Percentiles rank a stretch among this genome's conserved stretches.
phyloP scores from a whole-genome alignment of 2,888 invertebrate genomes.

The Smittia aterrima region DNA sequence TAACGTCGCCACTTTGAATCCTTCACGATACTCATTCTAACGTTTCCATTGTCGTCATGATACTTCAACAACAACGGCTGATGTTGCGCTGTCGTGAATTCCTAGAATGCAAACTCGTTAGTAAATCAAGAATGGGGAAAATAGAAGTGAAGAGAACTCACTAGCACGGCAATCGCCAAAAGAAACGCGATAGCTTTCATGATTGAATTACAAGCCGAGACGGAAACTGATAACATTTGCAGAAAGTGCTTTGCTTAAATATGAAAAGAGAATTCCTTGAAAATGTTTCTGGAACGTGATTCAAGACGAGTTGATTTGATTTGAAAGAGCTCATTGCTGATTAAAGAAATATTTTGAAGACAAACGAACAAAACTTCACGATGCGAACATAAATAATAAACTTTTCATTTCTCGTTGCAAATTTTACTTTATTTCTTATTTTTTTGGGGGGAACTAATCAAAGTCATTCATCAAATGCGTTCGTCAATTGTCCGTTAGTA shows the following conservation, averaged over 20 bases:
- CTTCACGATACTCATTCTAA: conserved; percentile 20
- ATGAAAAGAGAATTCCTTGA: conserved; percentile 40
- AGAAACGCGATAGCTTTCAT: conserved; percentile 19
- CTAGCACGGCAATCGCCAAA: neutral
- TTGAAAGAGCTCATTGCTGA: neutral
- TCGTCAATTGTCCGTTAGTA: no score
- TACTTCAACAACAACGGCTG: conserved; percentile 6
- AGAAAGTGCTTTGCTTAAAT: conserved; percentile 25
- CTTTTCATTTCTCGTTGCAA: no score
- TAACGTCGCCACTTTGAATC: conserved; percentile 9
- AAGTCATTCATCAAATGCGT: no score
- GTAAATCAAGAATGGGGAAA: neutral
- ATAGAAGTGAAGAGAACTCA: neutral
- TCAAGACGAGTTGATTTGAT: no score
- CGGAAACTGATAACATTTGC: conserved; percentile 27
- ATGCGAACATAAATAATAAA: no score
- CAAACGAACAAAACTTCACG: no score
- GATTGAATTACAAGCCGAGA: neutral
- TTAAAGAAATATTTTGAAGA: neutral
- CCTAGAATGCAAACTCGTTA: neutral
- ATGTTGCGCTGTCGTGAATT: neutral
- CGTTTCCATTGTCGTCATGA: conserved; percentile 12
- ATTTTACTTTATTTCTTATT: no score
- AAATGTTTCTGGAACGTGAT: conserved; percentile 25
- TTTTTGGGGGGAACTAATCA: no score